Percentiles rank a stretch among this genome's conserved stretches.
Evolutionary conservation across 2,113 vertebrate genomes (phyloP).

Genomic region (Rhizomys pruinosus): DNA sequence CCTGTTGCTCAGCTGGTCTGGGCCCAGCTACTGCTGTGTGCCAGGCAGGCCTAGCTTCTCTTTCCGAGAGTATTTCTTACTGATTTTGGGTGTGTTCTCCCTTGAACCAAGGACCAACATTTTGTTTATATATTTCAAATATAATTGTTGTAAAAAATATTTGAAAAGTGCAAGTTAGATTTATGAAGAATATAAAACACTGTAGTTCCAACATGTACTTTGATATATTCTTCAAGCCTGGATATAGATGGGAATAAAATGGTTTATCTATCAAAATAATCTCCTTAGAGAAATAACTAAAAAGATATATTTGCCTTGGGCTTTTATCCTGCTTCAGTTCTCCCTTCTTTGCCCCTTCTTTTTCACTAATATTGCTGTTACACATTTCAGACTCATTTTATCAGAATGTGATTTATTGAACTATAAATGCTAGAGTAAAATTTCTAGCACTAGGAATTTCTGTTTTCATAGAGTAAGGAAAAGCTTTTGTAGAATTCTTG

Average conservation of each 20-base stretch:
- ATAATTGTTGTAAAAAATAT: conserved; percentile 30
- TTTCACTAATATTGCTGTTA: neutral
- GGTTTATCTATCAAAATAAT: neutral
- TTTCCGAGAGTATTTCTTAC: too few species aligned
- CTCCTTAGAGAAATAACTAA: conserved; percentile 8
- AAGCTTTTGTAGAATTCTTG: neutral
- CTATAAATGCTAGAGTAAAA: conserved; percentile 6
- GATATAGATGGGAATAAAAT: neutral
- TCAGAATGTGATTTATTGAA: conserved; percentile 47
- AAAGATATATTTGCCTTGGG: neutral
- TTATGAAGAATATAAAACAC: conserved; percentile 31
- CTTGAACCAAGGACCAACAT: conserved; percentile 8
- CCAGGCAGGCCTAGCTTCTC: too few species aligned
- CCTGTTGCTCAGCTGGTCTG: too few species aligned
- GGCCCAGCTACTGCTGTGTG: too few species aligned
- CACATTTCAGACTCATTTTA: neutral
- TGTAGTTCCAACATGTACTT: neutral
- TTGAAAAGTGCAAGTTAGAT: conserved; percentile 14
- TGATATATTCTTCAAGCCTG: conserved; percentile 36
- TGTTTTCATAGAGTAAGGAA: neutral
- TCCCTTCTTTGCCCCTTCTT: neutral
- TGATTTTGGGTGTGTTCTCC: conserved; percentile 14
- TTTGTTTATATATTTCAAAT: conserved; percentile 24
- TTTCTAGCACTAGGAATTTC: conserved; percentile 23
- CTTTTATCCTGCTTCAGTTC: conserved; percentile 10